A percentile compares a stretch with the other conserved stretches of the same genome.
These are phyloP conservation scores for Pissodes strobi DNA, from an alignment of 1,140 invertebrate species.

Conservation along the genomic window DNA sequence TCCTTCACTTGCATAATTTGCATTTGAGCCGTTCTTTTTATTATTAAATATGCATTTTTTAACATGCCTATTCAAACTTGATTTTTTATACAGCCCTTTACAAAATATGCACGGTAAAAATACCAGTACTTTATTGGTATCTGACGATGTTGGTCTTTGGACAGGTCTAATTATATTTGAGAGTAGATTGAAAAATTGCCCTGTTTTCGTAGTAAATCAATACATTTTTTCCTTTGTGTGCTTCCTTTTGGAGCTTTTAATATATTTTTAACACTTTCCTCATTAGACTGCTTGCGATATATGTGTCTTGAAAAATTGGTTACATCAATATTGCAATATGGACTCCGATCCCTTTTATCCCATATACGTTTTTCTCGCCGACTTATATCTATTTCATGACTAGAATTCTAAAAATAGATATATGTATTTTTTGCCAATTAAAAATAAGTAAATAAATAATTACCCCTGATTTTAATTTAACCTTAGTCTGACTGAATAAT, in stretches of 20 bases:
- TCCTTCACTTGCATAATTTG: conserved; percentile 20
- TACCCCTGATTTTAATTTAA: no score
- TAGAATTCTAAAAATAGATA: no score
- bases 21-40: conserved; percentile 9
- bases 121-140: neutral
- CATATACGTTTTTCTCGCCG: conserved; percentile 13
- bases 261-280: conserved; percentile 23
- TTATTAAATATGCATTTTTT: neutral
- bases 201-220: conserved; percentile 21
- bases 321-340: conserved; percentile 18
- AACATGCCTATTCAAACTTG: conserved; percentile 10
- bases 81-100: conserved; percentile 17
- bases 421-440: no score
- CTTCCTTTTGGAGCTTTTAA: conserved; percentile 13
- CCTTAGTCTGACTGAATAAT: no score
- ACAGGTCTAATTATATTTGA: conserved; percentile 30
- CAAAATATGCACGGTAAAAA: conserved; percentile 23
- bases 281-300: conserved; percentile 18
- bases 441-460: no score
- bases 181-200: conserved; percentile 20
- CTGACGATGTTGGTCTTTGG: conserved; percentile 18
- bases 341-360: conserved; percentile 26
- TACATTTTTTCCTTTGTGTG: conserved; percentile 21
- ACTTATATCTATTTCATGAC: conserved; percentile 5
- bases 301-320: conserved; percentile 33